Evolutionary conservation across 35 echinoderm and acorn worm species (phyloP), one percentile per base, ranked within the genome.

Genomic region (Lytechinus pictus): DNA sequence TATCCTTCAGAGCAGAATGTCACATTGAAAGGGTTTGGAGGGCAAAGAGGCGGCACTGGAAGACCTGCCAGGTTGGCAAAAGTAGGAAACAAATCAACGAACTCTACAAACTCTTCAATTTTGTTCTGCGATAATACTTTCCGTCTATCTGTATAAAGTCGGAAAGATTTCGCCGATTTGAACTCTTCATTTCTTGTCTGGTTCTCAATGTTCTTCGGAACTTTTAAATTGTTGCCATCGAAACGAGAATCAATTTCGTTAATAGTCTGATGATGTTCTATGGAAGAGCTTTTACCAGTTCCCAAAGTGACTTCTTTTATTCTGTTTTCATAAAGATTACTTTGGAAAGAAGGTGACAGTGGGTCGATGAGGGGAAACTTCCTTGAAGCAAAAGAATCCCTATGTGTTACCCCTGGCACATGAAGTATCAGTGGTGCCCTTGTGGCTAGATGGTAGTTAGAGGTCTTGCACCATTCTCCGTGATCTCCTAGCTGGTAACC

Each of bases 401-500:
- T 53, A 86, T 95, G 29, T 8, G 98, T 99, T 28, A 99, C 95
- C n/a, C 98, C 98, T 60, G 98, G 98, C 12, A 99, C 93, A 55
- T 99, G 98, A n/a, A 99, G 24, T 9, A 99, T 94, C 13, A 99
- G 91, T 0, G 98, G 98, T 9, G 97, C 97, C 54, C 95, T 95
- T 1, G 98, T 99, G 12, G 98, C 96, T 6, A 96, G 86, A 12
- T 91, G 86, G 96, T 94, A 99, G 86, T 97, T 99, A 27, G 95
- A 97, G n/a, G 71, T 97, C 54, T 99, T 99, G 27, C 96, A 91
- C 89, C 96, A 99, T 86, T 97, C 97, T 2, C 95, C 94, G 92
- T 99, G 97, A n/a, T 99, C 98, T 87, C 98, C 98, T 86, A 99
- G 96, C 57, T 97, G 97, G 97, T 97, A 99, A 90, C 98, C 98